Base-by-base conservation (phyloP, 2,113 vertebrate species). In the Eublepharis macularius region DNA sequence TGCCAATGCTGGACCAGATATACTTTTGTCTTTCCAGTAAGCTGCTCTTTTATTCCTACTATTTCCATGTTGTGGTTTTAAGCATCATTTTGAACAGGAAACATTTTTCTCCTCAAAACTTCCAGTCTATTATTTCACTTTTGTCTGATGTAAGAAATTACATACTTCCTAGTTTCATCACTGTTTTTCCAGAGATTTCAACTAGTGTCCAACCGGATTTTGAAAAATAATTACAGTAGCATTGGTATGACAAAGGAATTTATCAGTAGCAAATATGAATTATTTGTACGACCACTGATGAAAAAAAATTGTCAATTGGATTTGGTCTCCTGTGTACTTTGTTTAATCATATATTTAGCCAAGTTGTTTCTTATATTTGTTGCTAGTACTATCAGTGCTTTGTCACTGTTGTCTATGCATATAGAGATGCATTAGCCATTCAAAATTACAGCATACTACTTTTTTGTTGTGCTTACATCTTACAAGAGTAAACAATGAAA, bases 261-360 rank as follows among this genome's bases (percentile, higher is more conserved):
- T 51, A 36, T 47, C 36, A n/a, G 39, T 70, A 87, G 76, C 66
- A 10, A 9, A 17, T 73, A 51, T 70, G 34, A 4, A 60, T 24
- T 36, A 9, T 83, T 81, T 88, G 36, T 34, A 24, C 43, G 9
- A 10, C 24, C 82, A 29, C 69, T 63, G 39, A 26, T 88, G 79
- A 43, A 51, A 45, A 81, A 73, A 63, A 88, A 65, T 14, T 81
- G 54, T 12, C 32, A 54, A 76, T 45, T n/a, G 63, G 65, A 7
- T 21, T 32, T 81, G 47, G 76, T 87, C 91, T 54, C 51, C 10
- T 70, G 72, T 74, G 41, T 82, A 41, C 60, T 91, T 92, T 63
- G 77, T 80, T 85, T 85, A 83, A 70, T 84, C 11, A 60, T 84
- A 79, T 51, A 77, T 45, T 86, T 69, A 26, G 78, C 49, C 87